Base-by-base conservation (phyloP, 2,797 vertebrate genomes). In the Lacerta agilis region DNA sequence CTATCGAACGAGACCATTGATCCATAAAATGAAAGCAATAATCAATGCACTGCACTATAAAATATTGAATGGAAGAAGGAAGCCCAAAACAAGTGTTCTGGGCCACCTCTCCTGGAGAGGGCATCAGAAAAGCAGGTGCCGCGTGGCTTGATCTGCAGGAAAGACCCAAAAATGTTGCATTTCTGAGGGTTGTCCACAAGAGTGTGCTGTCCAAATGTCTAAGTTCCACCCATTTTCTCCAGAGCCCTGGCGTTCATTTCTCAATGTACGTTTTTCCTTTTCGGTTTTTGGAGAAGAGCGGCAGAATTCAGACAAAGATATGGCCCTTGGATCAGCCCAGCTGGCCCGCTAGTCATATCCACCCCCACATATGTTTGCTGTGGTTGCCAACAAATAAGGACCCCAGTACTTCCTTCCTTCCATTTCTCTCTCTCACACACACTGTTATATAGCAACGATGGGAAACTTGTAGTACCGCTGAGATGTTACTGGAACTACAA, bases 141-240 rank as follows among this genome's bases (percentile, higher is more conserved):
- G 10, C 10, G 36, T 55, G 45, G 49, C 18, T 41, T 18, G 20
- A 27, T n/a, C 8, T 17, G 66, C 3, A 4, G 49, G n/a, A 69
- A 49, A 38, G 18, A 29, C 4, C 38, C 8, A 69, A 23, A 10
- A 18, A 9, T 29, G 7, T 8, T 45, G 45, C 61, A 76, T 41
- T 87, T 29, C 4, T 29, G 23, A 0, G 23, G 1, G 29, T 58
- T 20, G 36, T 75, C 82, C 89, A 85, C 58, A 76, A 76, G 89
- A 87, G 86, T 58, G 43, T 33, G 27, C 58, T 61, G 66, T 80
- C 77, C 41, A 71, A 87, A 83, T 55, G 25, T 41, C 38, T 73
- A 73, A 61, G 27, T 23, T 83, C 58, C 10, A 36, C 38, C 17
- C 45, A 17, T 0, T 27, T 3, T 43, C 36, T 20, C 13, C 17